phyloP scores from a whole-genome alignment of 2,888 invertebrate genomes.

The Pseudococcus viburni region DNA sequence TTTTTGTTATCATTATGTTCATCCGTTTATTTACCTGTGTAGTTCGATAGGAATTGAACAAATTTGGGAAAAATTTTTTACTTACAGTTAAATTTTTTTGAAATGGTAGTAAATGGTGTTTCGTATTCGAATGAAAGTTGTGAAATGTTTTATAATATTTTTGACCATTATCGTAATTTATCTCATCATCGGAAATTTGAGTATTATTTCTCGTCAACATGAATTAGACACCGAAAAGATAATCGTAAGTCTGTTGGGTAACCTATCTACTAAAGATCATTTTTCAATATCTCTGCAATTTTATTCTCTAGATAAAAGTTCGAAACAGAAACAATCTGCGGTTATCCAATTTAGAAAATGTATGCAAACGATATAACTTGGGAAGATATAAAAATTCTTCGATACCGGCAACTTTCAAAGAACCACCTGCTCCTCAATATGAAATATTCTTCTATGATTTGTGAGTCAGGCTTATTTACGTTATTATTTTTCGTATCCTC shows the following conservation, averaged over 20 bases:
- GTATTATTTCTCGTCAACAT: neutral
- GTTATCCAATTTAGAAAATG: slow-evolving; percentile 70
- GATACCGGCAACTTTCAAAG: slow-evolving; percentile 70
- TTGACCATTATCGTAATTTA: neutral
- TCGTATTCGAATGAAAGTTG: neutral
- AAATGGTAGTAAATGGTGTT: slow-evolving; percentile 22
- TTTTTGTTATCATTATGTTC: neutral
- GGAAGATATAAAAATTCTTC: slow-evolving; percentile 70
- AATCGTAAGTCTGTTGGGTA: neutral
- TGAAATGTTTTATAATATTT: neutral
- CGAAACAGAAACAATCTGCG: slow-evolving; percentile 74
- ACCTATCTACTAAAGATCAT: neutral
- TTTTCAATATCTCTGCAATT: neutral
- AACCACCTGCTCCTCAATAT: slow-evolving; percentile 73
- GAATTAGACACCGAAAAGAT: neutral
- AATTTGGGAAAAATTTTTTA: neutral
- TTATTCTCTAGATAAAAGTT: slow-evolving; percentile 70
- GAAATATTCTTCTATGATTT: slow-evolving; percentile 72
- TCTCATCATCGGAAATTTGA: neutral
- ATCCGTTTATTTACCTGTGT: neutral
- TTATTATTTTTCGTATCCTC: neutral
- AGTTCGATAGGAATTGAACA: neutral
- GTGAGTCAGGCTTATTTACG: slow-evolving; percentile 69
- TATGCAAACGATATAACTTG: slow-evolving; percentile 72
- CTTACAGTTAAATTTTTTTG: neutral